Conservation (phyloP, 2,888 invertebrate species). For the Drosophila meridiana region DNA sequence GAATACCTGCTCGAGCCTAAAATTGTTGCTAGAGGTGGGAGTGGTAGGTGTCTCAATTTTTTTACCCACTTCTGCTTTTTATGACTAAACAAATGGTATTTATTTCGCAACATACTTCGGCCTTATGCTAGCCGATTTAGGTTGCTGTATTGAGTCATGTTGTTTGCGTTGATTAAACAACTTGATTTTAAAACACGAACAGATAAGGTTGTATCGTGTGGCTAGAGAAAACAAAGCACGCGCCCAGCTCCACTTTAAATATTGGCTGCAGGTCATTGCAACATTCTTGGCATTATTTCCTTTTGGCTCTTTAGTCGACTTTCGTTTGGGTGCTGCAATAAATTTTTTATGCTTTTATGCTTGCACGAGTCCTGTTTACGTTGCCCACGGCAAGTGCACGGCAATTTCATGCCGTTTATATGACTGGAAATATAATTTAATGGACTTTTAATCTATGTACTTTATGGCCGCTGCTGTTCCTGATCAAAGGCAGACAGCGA, state of each 20-base stretch:
- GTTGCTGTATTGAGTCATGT: slow-evolving; percentile 1
- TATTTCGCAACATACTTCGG: not conserved
- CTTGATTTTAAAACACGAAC: not conserved
- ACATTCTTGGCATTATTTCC: slow-evolving; percentile 26
- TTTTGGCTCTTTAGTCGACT: slow-evolving; percentile 14
- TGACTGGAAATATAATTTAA: slow-evolving; percentile 69
- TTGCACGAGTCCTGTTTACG: slow-evolving; percentile 51
- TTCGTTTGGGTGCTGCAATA: slow-evolving; percentile 50
- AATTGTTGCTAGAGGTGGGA: not conserved
- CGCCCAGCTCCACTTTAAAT: slow-evolving; percentile 3
- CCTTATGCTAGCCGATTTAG: not conserved
- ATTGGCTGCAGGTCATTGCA: slow-evolving; percentile 46
- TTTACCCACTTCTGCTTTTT: not conserved
- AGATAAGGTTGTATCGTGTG: not conserved
- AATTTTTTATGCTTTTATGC: slow-evolving; percentile 67
- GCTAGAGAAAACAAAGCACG: slow-evolving; percentile 1
- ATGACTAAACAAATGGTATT: not conserved
- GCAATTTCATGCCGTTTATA: slow-evolving; percentile 67
- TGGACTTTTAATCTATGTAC: slow-evolving; percentile 76
- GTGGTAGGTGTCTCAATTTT: not conserved
- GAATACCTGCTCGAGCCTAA: slow-evolving; percentile 11
- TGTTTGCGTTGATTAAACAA: slow-evolving; percentile 8
- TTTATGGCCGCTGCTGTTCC: slow-evolving; percentile 40
- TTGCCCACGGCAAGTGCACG: slow-evolving; percentile 53
- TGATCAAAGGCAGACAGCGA: slow-evolving; percentile 61